Evolutionary conservation across 2,113 vertebrate species (phyloP).

Genomic region (Eptesicus fuscus): DNA sequence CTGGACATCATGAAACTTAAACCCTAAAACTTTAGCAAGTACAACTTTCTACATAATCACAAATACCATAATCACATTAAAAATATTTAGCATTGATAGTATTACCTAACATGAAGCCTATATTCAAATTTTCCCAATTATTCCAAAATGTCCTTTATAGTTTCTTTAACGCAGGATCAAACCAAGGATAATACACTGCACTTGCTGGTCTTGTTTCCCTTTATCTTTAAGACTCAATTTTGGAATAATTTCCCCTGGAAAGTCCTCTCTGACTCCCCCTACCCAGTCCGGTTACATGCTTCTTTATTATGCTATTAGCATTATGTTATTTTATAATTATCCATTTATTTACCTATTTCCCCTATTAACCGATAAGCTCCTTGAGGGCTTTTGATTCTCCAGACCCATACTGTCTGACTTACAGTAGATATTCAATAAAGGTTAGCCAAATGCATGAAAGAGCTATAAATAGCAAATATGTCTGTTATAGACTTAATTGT

Average conservation of each 20-base stretch:
- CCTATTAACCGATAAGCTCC: background rate
- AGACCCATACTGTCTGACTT: background rate
- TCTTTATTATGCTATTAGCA: background rate
- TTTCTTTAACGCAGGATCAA: background rate
- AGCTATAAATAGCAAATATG: background rate
- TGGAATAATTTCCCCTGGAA: background rate
- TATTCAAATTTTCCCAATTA: background rate
- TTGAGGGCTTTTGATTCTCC: background rate
- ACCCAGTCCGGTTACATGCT: background rate
- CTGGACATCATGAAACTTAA: background rate
- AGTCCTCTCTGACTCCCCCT: background rate
- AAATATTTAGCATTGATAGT: background rate
- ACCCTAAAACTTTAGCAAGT: background rate
- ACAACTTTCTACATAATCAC: background rate
- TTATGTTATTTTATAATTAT: background rate
- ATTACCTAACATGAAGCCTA: background rate
- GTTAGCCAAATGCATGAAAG: background rate
- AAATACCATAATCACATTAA: background rate
- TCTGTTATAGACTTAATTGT: background rate
- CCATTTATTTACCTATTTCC: background rate
- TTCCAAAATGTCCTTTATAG: background rate
- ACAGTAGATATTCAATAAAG: background rate
- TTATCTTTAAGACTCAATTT: background rate
- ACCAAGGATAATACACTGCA: background rate
- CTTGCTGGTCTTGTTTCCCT: too few relatives aligned